Evolutionary conservation across 2,888 invertebrate genomes (phyloP).

Genomic region (Perdita meconis): DNA sequence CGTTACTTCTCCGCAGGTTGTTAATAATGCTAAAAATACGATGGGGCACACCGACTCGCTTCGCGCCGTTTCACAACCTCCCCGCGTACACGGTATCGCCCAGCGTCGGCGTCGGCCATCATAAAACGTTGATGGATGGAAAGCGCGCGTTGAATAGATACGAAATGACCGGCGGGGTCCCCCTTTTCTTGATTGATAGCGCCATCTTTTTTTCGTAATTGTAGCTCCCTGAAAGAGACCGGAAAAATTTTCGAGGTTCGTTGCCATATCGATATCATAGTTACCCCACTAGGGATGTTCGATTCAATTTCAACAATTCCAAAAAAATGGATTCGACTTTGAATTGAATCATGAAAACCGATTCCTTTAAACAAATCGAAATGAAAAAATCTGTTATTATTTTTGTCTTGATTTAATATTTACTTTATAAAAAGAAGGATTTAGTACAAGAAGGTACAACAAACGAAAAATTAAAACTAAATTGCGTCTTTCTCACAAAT

Average conservation of each 20-base stretch:
- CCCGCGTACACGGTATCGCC: constrained; percentile 3
- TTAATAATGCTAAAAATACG: constrained; percentile 75
- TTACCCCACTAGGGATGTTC: too few species aligned
- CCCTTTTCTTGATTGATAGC: constrained; percentile 30
- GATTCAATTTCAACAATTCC: too few species aligned
- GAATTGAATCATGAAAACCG: too few species aligned
- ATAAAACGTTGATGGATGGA: constrained; percentile 31
- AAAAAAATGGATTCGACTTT: too few species aligned
- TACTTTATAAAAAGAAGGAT: too few species aligned
- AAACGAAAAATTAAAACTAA: too few species aligned
- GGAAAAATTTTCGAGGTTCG: neutral
- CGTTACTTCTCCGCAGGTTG: constrained; percentile 66
- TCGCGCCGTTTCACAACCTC: constrained; percentile 42
- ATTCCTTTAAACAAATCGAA: too few species aligned
- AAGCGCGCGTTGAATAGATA: constrained; percentile 37
- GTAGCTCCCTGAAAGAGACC: constrained; percentile 6
- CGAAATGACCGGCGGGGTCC: constrained; percentile 8
- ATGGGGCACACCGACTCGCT: constrained; percentile 28
- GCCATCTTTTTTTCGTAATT: constrained; percentile 43
- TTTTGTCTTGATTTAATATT: too few species aligned
- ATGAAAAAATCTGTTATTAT: too few species aligned
- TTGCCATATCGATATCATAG: constrained; percentile 27
- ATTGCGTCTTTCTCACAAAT: too few species aligned
- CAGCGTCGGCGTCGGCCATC: constrained; percentile 7
- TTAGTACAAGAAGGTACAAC: too few species aligned